These are phyloP conservation scores for Nesogale talazaci DNA, from an alignment of 2,113 vertebrate species.

Conservation along the genomic window DNA sequence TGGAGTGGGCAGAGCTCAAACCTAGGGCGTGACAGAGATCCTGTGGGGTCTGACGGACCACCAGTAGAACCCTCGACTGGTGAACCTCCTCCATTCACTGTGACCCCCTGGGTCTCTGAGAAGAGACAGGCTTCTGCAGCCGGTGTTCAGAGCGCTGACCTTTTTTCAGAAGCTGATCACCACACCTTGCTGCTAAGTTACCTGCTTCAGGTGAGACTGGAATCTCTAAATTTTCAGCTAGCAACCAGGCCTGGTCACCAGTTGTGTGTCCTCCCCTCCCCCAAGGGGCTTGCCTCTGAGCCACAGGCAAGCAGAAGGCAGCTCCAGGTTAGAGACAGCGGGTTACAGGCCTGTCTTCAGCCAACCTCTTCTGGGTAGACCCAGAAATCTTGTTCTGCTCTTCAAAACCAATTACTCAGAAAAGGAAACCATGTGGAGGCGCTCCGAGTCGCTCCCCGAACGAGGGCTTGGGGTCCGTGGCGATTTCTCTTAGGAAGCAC, in stretches of 20 bases:
- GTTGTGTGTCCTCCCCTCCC: neutral
- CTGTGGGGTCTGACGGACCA: neutral
- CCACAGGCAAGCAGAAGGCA: accelerated
- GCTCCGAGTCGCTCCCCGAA: neutral
- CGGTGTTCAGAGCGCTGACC: neutral
- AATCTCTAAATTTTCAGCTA: neutral
- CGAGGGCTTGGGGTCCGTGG: neutral
- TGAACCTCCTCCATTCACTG: neutral
- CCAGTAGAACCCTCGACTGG: neutral
- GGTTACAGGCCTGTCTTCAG: neutral
- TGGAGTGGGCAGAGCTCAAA: neutral
- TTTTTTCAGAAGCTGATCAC: neutral
- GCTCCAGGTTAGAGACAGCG: neutral
- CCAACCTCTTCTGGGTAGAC: neutral
- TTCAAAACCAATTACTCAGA: constrained; percentile 55
- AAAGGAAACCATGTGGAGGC: neutral
- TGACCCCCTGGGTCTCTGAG: neutral
- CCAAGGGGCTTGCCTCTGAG: accelerated
- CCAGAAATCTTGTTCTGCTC: constrained; percentile 32
- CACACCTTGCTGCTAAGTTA: neutral
- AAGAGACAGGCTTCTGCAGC: neutral
- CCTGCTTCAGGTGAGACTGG: neutral
- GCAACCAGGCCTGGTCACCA: neutral
- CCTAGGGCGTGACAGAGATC: neutral
- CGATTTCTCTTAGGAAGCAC: constrained; percentile 30